phyloP scores from a whole-genome alignment of 1,140 invertebrate genomes.

The Andricus grossulariae region DNA sequence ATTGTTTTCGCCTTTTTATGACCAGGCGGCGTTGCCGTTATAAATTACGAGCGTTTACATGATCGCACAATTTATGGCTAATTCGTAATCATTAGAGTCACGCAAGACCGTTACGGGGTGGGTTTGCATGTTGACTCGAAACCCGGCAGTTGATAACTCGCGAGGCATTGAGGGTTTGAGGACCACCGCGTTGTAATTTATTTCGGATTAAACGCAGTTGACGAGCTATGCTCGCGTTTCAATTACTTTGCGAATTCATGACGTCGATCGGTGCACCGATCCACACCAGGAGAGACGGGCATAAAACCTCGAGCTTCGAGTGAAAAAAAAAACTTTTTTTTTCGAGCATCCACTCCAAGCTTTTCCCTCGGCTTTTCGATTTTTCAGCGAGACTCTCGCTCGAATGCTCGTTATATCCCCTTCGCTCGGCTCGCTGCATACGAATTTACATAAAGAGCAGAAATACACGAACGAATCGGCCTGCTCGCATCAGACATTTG shows the following conservation, averaged over 20 bases:
- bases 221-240: constrained; percentile 23
- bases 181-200: background rate
- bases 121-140: constrained; percentile 52
- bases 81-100: constrained; percentile 67
- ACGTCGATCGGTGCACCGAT: constrained; percentile 10
- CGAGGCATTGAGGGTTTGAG: background rate
- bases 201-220: constrained; percentile 24
- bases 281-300: background rate
- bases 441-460: constrained; percentile 24
- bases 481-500: constrained; percentile 20
- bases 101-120: constrained; percentile 59
- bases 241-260: constrained; percentile 15
- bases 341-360: constrained; percentile 7
- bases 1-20: no score
- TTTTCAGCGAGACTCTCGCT: constrained; percentile 26
- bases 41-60: constrained; percentile 62
- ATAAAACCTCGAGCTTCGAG: background rate
- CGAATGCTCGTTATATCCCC: constrained; percentile 23
- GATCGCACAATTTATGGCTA: constrained; percentile 66
- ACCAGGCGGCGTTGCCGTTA: constrained; percentile 38
- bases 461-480: constrained; percentile 19
- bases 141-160: background rate
- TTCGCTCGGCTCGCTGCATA: background rate
- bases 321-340: background rate
- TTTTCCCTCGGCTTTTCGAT: constrained; percentile 26